Evolutionary conservation across 2,888 invertebrate genomes (phyloP).

Genomic region (Clunio marinus): DNA sequence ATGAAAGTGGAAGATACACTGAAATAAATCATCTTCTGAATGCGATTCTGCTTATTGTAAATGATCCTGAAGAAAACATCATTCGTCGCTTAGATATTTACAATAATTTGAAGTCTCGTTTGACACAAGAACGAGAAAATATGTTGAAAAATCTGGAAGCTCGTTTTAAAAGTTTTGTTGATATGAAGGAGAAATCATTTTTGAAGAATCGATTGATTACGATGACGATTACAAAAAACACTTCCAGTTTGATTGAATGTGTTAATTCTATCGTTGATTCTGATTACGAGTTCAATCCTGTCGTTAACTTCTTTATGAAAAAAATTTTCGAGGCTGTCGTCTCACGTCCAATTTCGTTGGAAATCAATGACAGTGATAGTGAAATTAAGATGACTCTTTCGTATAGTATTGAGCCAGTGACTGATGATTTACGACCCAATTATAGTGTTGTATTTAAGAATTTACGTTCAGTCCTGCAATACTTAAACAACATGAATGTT

Average conservation of each 20-base stretch:
- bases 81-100: conserved; percentile 48
- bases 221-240: conserved; percentile 47
- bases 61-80: conserved; percentile 45
- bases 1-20: conserved; percentile 47
- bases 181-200: conserved; percentile 48
- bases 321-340: conserved; percentile 50
- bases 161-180: conserved; percentile 48
- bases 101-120: conserved; percentile 48
- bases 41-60: conserved; percentile 46
- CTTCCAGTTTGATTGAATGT: conserved; percentile 46
- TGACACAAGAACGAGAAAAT: conserved; percentile 47
- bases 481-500: conserved; percentile 47
- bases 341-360: conserved; percentile 48
- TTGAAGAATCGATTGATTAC: conserved; percentile 48
- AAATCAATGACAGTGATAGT: conserved; percentile 42
- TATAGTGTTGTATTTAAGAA: conserved; percentile 48
- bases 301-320: conserved; percentile 48
- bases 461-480: conserved; percentile 45
- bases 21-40: conserved; percentile 46
- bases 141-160: conserved; percentile 48
- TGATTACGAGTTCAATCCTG: conserved; percentile 47
- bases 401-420: conserved; percentile 45
- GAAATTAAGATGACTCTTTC: conserved; percentile 45
- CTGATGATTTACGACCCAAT: conserved; percentile 46
- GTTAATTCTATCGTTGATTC: conserved; percentile 48